These are phyloP conservation scores for Entelurus aequoreus DNA, from an alignment of 2,113 vertebrate species.

Conservation along the genomic window DNA sequence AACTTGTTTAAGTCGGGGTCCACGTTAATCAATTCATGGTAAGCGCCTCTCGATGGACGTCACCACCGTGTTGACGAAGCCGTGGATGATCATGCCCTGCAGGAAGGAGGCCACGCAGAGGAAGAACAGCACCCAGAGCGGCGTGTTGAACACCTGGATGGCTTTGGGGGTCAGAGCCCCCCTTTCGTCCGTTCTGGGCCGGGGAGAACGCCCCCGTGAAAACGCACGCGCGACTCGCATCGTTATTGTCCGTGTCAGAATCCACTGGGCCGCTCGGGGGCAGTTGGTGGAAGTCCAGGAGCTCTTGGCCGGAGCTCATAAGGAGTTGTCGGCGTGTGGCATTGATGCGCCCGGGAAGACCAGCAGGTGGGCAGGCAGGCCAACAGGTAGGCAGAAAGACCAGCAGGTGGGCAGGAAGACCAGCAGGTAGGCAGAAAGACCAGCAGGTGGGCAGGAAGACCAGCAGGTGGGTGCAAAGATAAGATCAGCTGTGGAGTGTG, in stretches of 20 bases:
- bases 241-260: conserved; percentile 26
- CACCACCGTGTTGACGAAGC: conserved; percentile 90
- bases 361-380: not conserved
- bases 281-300: conserved; percentile 59
- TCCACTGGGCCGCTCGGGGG: conserved; percentile 25
- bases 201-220: conserved; percentile 25
- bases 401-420: too few species aligned
- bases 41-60: conserved; percentile 92
- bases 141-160: conserved; percentile 81
- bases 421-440: too few species aligned
- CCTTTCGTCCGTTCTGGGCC: conserved; percentile 51
- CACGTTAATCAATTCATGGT: too few species aligned
- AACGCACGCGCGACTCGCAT: conserved; percentile 8
- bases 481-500: too few species aligned
- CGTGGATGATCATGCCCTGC: conserved; percentile 92
- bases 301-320: conserved; percentile 71
- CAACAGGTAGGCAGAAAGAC: too few species aligned
- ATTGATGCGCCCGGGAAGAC: conserved; percentile 27
- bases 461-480: too few species aligned
- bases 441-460: too few species aligned
- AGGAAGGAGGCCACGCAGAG: conserved; percentile 90
- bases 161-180: conserved; percentile 69
- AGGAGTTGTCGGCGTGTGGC: conserved; percentile 68
- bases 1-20: too few species aligned
- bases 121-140: conserved; percentile 84